phyloP scores from a whole-genome alignment of 2,888 invertebrate genomes.

The Pseudococcus longispinus region DNA sequence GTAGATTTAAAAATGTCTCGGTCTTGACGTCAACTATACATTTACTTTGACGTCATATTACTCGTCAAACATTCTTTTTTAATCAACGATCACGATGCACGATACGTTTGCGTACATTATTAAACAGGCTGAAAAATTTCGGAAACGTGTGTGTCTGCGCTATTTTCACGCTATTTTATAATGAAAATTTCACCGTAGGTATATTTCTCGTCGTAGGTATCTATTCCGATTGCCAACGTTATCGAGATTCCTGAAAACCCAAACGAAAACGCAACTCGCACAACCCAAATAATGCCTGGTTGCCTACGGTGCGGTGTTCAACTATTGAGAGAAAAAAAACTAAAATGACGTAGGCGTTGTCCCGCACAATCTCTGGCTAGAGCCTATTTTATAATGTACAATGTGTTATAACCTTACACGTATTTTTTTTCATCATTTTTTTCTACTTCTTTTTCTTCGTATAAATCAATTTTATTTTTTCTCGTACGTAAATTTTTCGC shows the following conservation, averaged over 20 bases:
- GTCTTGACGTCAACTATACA: slow-evolving; percentile 34
- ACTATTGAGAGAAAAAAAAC: background rate
- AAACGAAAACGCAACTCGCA: background rate
- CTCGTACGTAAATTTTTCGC: slow-evolving; percentile 8
- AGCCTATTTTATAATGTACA: background rate
- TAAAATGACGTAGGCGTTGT: slow-evolving; percentile 21
- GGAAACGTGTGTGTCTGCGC: background rate
- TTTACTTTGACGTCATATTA: slow-evolving; percentile 32
- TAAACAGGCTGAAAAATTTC: slow-evolving; percentile 29
- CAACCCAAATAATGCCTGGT: background rate
- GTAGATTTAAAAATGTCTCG: slow-evolving; percentile 33
- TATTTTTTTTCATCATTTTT: background rate
- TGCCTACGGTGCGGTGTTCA: background rate
- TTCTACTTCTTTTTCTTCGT: background rate
- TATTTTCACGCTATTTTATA: background rate
- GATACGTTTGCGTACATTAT: slow-evolving; percentile 37
- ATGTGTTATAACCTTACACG: background rate
- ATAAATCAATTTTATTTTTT: slow-evolving; percentile 9
- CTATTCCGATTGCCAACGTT: background rate
- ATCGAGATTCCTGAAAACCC: background rate
- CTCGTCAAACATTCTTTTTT: slow-evolving; percentile 41
- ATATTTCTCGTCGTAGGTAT: background rate
- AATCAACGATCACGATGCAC: slow-evolving; percentile 44
- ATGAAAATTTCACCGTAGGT: background rate
- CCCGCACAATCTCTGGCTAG: background rate